Base-by-base conservation (phyloP, 2,797 vertebrate species). In the Loriculus beryllinus region DNA sequence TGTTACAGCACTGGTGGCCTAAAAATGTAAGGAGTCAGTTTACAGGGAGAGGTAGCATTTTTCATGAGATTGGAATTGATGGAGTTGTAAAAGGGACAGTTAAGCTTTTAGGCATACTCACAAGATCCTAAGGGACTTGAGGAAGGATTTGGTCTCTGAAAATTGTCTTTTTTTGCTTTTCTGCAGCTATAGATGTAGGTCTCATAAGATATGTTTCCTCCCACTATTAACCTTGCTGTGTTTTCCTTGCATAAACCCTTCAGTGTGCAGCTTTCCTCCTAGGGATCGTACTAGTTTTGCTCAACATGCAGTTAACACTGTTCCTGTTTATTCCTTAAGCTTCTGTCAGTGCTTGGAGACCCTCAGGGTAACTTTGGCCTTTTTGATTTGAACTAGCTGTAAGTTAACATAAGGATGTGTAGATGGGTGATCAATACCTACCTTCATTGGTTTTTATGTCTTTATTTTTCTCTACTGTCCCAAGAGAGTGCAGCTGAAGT, bases 401-500 rank as follows among this genome's bases (percentile, higher is more conserved):
- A 92, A 88, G 75, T 92, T 60, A 92, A 40, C 28, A 49, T 51
- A 88, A 85, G 75, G 71, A 33, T 52, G 40, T 93, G 48, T 39
- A 60, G 57, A 82, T 75, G 48, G 11, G 22, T 31, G 35, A 92
- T 92, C 71, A 77, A 93, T 92, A 89, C n/a, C 33, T 87, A 52
- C 62, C 82, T 68, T 45, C 14, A 52, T 45, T 42, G 68, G 0
- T 9, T 80, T 87, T 82, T 92, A 48, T 85, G 75, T 91, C 89
- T 92, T 86, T 85, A 48, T 94, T 92, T 94, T 95, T 75, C 40
- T 85, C 49, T 85, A 57, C 71, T 67, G 3, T 82, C 65, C 59
- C 68, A 74, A 45, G 9, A 47, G 48, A 63, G 23, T 31, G 42
- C 14, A 70, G n/a, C 86, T 84, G 71, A 86, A 82, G 63, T 33